Evolutionary conservation across 2,797 vertebrate species (phyloP).

Genomic region (Loriculus beryllinus): DNA sequence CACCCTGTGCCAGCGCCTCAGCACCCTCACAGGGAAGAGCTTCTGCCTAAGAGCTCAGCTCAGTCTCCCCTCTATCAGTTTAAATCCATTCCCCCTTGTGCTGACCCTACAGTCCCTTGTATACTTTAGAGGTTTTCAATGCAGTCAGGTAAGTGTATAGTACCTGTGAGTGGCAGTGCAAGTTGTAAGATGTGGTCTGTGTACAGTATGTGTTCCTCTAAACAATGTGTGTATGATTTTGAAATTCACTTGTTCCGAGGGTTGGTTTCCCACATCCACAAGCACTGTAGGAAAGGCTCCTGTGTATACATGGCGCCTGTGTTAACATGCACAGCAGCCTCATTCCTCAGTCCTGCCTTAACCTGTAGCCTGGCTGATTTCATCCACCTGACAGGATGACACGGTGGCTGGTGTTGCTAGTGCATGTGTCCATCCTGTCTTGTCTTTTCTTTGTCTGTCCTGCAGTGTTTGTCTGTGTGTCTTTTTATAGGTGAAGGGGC

Average conservation of each 20-base stretch:
- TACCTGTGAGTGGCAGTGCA: neutral
- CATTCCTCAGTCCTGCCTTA: neutral
- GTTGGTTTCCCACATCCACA: neutral
- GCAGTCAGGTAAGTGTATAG: neutral
- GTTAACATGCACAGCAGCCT: neutral
- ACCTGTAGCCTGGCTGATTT: conserved; percentile 7
- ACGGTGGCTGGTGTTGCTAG: neutral
- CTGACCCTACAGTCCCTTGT: neutral
- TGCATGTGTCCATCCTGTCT: conserved; percentile 2
- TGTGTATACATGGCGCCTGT: neutral
- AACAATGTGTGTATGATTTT: neutral
- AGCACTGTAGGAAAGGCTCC: neutral
- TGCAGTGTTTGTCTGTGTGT: conserved; percentile 87
- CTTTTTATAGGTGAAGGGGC: conserved; percentile 95
- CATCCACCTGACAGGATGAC: neutral
- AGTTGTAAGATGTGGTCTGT: neutral
- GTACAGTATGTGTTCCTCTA: neutral
- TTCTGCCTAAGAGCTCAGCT: neutral
- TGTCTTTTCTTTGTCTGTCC: conserved; percentile 74
- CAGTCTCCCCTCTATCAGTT: neutral
- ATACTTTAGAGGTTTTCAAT: neutral
- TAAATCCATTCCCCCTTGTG: neutral
- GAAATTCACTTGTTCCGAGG: neutral
- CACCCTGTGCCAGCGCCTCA: neutral
- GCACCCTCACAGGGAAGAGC: neutral